phyloP scores from a whole-genome alignment of 2,797 vertebrate genomes.

The Acanthiza pusilla region DNA sequence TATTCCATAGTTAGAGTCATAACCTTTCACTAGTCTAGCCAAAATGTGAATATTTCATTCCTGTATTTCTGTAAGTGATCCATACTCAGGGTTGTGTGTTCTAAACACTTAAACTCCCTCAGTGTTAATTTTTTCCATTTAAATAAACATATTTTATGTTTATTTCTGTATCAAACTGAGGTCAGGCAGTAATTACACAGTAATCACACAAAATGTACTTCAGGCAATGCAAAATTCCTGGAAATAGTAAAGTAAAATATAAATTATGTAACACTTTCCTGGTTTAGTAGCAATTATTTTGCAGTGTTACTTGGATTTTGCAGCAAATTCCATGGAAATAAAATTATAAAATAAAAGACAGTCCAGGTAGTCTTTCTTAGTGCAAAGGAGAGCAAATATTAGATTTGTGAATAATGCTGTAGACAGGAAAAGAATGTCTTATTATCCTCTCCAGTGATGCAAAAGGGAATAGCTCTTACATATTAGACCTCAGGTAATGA shows the following conservation, averaged over 20 bases:
- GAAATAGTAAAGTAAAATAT: neutral
- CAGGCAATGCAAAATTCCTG: neutral
- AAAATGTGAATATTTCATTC: neutral
- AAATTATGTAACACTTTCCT: neutral
- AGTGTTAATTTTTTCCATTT: neutral
- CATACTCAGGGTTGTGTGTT: neutral
- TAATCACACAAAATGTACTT: neutral
- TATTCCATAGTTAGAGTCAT: neutral
- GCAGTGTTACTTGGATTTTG: neutral
- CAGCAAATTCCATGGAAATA: neutral
- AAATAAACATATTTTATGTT: neutral
- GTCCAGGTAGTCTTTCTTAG: neutral
- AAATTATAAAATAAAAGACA: neutral
- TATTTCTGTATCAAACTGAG: neutral
- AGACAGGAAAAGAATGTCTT: neutral
- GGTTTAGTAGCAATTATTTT: neutral
- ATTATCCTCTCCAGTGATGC: neutral
- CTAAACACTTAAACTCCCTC: neutral
- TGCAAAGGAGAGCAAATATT: neutral
- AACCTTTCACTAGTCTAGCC: neutral
- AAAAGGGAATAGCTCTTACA: neutral
- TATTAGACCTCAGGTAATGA: neutral
- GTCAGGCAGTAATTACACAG: neutral
- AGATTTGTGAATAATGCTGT: neutral
- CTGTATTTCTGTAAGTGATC: neutral